Evolutionary conservation across 2,113 vertebrate species (phyloP).

Genomic region (Lutjanus erythropterus): DNA sequence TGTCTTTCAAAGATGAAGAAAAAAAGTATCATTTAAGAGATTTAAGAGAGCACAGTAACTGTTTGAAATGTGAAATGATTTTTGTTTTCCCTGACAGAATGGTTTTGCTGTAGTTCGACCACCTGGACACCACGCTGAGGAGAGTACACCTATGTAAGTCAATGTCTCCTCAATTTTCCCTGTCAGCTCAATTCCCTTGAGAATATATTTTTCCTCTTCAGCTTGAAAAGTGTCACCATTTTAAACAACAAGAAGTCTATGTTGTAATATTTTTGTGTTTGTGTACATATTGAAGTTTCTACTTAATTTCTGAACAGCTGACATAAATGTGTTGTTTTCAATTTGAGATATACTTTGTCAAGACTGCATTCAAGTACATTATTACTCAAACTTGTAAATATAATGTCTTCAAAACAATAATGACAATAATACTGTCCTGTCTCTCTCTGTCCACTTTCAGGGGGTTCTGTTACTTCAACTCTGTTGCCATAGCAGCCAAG

Average conservation of each 20-base stretch:
- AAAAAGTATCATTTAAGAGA: no score
- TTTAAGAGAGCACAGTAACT: not conserved
- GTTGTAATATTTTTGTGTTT: not conserved
- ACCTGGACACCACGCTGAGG: constrained; percentile 97
- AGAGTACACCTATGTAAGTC: constrained; percentile 97
- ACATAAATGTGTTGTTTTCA: not conserved
- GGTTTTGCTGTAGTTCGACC: constrained; percentile 97
- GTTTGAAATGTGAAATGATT: constrained; percentile 8
- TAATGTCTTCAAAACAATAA: not conserved
- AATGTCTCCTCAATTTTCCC: not conserved
- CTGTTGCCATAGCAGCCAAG: constrained; percentile 95
- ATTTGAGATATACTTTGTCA: not conserved
- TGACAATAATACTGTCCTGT: not conserved
- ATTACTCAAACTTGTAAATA: not conserved
- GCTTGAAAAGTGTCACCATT: not conserved
- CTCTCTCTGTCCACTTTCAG: constrained; percentile 74
- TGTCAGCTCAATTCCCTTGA: not conserved
- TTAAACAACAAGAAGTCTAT: no score
- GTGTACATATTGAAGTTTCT: not conserved
- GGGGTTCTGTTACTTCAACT: constrained; percentile 99
- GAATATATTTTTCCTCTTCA: not conserved
- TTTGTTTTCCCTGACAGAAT: constrained; percentile 84
- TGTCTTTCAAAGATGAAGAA: not conserved
- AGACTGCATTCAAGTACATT: not conserved
- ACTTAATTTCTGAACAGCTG: not conserved